A percentile compares a stretch with the other conserved stretches of the same genome.
Evolutionary conservation across 2,113 vertebrate species (phyloP).

Genomic region (Vireo altiloquus): DNA sequence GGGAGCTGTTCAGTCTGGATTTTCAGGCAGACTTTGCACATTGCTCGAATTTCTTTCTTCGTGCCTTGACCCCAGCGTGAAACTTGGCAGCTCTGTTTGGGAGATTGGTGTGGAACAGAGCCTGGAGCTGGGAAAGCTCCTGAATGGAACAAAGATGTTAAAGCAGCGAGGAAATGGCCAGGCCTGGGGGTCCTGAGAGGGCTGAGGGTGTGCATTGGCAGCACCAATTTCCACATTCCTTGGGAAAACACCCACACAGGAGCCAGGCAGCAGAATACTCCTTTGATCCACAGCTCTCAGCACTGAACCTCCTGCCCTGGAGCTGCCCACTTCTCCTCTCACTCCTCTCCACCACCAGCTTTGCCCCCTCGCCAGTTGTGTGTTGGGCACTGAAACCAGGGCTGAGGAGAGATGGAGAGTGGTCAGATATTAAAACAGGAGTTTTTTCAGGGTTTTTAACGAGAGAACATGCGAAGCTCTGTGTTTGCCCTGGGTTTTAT

Average conservation of each 20-base stretch:
- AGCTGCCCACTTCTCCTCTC: neutral
- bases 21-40: neutral
- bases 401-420: neutral
- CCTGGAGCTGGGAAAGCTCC: neutral
- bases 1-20: neutral
- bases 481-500: neutral
- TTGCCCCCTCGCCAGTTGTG: neutral
- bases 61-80: neutral
- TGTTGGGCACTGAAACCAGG: neutral
- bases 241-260: neutral
- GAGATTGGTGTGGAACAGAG: neutral
- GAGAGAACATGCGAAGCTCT: neutral
- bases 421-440: neutral
- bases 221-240: rapidly evolving
- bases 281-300: neutral
- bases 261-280: neutral
- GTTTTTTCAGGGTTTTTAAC: neutral
- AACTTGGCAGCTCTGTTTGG: neutral
- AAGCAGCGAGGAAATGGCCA: neutral
- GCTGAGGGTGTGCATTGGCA: neutral
- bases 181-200: neutral
- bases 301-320: neutral
- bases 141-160: neutral
- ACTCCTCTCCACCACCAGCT: rapidly evolving
- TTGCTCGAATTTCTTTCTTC: neutral